phyloP scores from a whole-genome alignment of 2,888 invertebrate genomes.

The Philaethria dido region DNA sequence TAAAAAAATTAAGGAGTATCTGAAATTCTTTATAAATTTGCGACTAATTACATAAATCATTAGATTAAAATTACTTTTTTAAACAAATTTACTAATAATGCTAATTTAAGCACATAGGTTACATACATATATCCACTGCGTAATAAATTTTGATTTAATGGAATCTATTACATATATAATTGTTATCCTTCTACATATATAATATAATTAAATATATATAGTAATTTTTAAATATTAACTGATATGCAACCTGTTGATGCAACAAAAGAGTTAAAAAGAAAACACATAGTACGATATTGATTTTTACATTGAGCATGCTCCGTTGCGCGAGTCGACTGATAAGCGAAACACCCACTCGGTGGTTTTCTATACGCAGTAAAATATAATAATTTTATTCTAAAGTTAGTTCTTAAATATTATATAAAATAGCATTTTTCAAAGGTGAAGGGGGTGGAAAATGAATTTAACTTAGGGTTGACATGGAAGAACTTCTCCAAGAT shows the following conservation, averaged over 20 bases:
- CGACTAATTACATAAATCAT: too few relatives aligned
- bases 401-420: neutral
- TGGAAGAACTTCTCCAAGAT: slow-evolving; percentile 95
- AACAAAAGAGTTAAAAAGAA: slow-evolving; percentile 47
- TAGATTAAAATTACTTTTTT: too few relatives aligned
- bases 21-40: too few relatives aligned
- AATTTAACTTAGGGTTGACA: slow-evolving; percentile 61
- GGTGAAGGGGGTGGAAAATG: slow-evolving; percentile 38
- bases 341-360: slow-evolving; percentile 68
- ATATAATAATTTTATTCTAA: slow-evolving; percentile 3
- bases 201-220: neutral
- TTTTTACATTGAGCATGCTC: slow-evolving; percentile 78
- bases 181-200: too few relatives aligned
- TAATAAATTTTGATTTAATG: too few relatives aligned
- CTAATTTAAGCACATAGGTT: too few relatives aligned
- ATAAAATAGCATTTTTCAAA: neutral
- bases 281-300: slow-evolving; percentile 60
- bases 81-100: too few relatives aligned
- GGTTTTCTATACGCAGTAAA: slow-evolving; percentile 43
- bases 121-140: too few relatives aligned
- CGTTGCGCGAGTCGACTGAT: slow-evolving; percentile 53
- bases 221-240: neutral
- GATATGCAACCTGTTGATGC: slow-evolving; percentile 62
- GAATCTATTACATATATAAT: too few relatives aligned
- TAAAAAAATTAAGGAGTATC: too few relatives aligned